Percentiles rank a stretch among this genome's conserved stretches.
Evolutionary conservation across 2,888 invertebrate species (phyloP).

Genomic region (Drosophila neotestacea): DNA sequence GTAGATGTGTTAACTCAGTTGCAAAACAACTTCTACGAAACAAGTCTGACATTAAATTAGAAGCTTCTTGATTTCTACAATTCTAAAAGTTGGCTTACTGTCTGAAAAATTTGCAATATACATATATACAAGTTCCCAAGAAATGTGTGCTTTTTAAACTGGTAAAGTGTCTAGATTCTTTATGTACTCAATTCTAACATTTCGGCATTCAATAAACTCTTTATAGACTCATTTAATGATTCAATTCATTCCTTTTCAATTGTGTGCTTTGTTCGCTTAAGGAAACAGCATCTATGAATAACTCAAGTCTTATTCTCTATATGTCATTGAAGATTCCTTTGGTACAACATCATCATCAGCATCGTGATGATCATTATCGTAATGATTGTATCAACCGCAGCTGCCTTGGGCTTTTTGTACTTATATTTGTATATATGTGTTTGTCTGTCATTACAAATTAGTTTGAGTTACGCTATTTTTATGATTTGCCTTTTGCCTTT

Average conservation of each 20-base stretch:
- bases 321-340: constrained; percentile 41
- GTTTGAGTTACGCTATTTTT: constrained; percentile 55
- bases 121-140: too few relatives aligned
- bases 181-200: neutral
- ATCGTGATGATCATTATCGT: constrained; percentile 19
- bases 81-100: too few relatives aligned
- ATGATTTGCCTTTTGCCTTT: constrained; percentile 28
- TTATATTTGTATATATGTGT: constrained; percentile 2
- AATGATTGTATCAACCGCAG: constrained; percentile 38
- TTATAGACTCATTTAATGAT: constrained; percentile 11
- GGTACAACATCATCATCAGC: constrained; percentile 31
- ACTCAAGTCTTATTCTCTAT: constrained; percentile 10
- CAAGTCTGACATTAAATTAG: neutral
- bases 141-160: too few relatives aligned
- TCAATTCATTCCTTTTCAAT: constrained; percentile 19
- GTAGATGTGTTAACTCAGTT: neutral
- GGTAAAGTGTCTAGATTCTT: too few relatives aligned
- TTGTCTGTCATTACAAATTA: constrained; percentile 74
- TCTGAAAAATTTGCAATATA: too few relatives aligned
- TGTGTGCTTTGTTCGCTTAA: constrained; percentile 30
- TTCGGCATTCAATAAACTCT: constrained; percentile 17
- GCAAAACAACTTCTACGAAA: neutral
- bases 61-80: too few relatives aligned
- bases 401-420: constrained; percentile 53
- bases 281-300: constrained; percentile 46